Evolutionary conservation across 2,888 invertebrate genomes (phyloP), one percentile per base, ranked within the genome.

Genomic region (Teleogryllus oceanicus): DNA sequence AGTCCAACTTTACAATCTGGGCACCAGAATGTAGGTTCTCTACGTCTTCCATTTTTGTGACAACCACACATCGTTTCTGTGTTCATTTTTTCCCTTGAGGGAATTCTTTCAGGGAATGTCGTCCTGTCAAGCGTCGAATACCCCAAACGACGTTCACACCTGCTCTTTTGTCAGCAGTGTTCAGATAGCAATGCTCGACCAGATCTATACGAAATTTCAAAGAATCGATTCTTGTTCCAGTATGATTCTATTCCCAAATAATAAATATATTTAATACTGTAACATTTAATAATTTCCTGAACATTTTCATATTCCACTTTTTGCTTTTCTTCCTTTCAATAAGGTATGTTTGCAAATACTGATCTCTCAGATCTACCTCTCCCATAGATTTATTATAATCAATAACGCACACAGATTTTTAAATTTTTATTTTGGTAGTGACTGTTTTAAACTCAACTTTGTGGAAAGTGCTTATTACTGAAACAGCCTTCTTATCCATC

Each of bases 401-500:
- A 4, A 75, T 2, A 11, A 79, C 49, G 16, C 21, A 24, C 8
- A 49, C 8, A 2, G 79, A 50, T 75, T 75, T 79, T 49, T 16
- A 12, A 49, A 49, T 16, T 4, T 24, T 50, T 79, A 74, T 74
- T 13, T 24, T 24, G 2, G 21, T 78, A 12, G 21, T 51, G 2
- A 37, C 18, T 13, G 11, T 79, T 49, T 37, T 50, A 18, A 79
- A 49, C n/a, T 79, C 49, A n/a, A 16, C 49, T 20, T 13, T 79
- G 75, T 79, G 75, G 50, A 49, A 74, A 0, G 79, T 49, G 2
- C 37, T 79, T 2, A 79, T 37, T 49, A 79, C 24, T n/a, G 18
- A 74, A 5, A 79, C 79, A 74, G 62, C 16, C 49, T 79, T 79
- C 20, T 75, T 79, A 11, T 75, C 75, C 11, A 37, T 79, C 79